A percentile compares a stretch with the other conserved stretches of the same genome.
Conservation (phyloP, 2,888 invertebrate genomes). For the Octonoba sinensis region DNA sequence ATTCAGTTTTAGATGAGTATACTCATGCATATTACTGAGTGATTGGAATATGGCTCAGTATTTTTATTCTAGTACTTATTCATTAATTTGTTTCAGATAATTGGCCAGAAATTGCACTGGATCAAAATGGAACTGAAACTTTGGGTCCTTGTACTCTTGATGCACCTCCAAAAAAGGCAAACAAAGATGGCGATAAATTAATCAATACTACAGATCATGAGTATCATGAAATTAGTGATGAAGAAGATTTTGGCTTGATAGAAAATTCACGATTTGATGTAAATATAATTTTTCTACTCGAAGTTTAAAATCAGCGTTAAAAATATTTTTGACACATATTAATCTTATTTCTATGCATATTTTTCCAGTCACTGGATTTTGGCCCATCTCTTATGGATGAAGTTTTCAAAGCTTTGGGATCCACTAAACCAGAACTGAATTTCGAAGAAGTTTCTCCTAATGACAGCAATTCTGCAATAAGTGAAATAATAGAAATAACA, state of each 20-base stretch:
- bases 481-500: slow-evolving; percentile 78
- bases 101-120: slow-evolving; percentile 54
- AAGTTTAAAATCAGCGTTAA: not conserved
- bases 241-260: slow-evolving; percentile 75
- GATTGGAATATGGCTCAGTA: no score
- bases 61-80: no score
- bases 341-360: not conserved
- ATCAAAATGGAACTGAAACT: slow-evolving; percentile 32
- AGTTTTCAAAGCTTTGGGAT: slow-evolving; percentile 80
- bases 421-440: slow-evolving; percentile 65
- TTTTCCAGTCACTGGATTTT: slow-evolving; percentile 70
- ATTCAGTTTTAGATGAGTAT: no score
- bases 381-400: slow-evolving; percentile 91
- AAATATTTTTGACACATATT: not conserved
- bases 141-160: slow-evolving; percentile 20
- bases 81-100: slow-evolving; percentile 32
- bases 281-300: slow-evolving; percentile 24
- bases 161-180: slow-evolving; percentile 21
- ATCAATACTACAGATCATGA: slow-evolving; percentile 76
- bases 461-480: slow-evolving; percentile 75
- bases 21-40: no score
- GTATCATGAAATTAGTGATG: slow-evolving; percentile 87
- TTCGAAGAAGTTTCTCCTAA: slow-evolving; percentile 67
- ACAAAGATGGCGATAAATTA: slow-evolving; percentile 28
- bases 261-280: slow-evolving; percentile 74